Base-by-base conservation (phyloP, 2,113 vertebrate species). In the Maccullochella peelii region DNA sequence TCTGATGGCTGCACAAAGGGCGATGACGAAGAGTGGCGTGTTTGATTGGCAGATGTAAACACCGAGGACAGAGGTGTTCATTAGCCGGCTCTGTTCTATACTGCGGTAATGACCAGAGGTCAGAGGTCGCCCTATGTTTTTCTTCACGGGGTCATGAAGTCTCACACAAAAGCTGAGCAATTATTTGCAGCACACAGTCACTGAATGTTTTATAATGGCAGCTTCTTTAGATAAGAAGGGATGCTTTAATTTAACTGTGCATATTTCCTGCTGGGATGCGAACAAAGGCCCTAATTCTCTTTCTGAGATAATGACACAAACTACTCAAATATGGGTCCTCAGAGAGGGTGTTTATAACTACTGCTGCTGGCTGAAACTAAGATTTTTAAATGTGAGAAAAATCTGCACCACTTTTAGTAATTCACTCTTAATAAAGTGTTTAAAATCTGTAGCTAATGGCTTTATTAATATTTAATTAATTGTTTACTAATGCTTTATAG, bases 41-140 rank as follows among this genome's bases (percentile, higher is more conserved):
- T 72, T 58, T 90, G 89, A 93, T 85, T 90, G 84, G 76, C 91
- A 91, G 80, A 71, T 73, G 82, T 88, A 88, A 91, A 91, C 91
- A 88, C 71, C 3, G 63, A 89, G 85, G 84, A 87, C 77, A 80
- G 88, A 89, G 70, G 84, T 90, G 90, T 93, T 92, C 91, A 93
- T 94, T 93, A 93, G 89, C 75, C 71, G 1, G 73, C 86, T 90
- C 83, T 92, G 89, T 94, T 94, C 86, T 85, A 71, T 63, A 70
- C 79, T 4, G 57, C 72, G 16, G 71, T 84, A 90, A 91, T 36
- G 55, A 71, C 77, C 72, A 12, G 66, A 77, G 93, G 88, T 93
- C 92, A 94, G n/a, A 88, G 88, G 85, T 91, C 83, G 44, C 59
- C 82, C 70, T 71, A 79, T 89, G 84, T 90, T 89, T 88, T 89